Conservation (phyloP, 2,888 invertebrate genomes). For the Drosophila melanosoma region DNA sequence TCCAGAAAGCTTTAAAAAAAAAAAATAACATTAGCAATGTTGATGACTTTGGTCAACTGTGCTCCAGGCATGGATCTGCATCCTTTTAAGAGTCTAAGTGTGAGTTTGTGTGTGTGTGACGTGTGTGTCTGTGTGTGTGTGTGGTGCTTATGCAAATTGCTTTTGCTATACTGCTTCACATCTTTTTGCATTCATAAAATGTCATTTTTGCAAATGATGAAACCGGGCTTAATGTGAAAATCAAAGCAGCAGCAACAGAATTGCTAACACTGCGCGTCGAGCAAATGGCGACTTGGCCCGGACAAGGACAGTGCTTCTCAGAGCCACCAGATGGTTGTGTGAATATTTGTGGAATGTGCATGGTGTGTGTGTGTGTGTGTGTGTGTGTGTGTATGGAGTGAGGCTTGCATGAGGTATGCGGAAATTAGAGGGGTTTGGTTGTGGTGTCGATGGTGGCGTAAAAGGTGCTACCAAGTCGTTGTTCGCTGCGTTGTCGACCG, state of each 20-base stretch:
- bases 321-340: slow-evolving; percentile 43
- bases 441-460: slow-evolving; percentile 22
- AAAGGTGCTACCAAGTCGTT: slow-evolving; percentile 39
- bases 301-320: slow-evolving; percentile 37
- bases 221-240: slow-evolving; percentile 50
- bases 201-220: slow-evolving; percentile 56
- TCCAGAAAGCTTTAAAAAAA: background rate
- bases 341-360: slow-evolving; percentile 3
- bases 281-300: slow-evolving; percentile 20
- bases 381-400: background rate
- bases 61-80: slow-evolving; percentile 2
- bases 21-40: slow-evolving; percentile 5
- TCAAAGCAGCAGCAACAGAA: slow-evolving; percentile 44
- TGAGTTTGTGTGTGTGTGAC: background rate
- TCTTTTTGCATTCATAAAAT: slow-evolving; percentile 31
- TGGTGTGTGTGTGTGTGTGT: background rate
- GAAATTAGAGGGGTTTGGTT: slow-evolving; percentile 1
- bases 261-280: slow-evolving; percentile 26
- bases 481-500: slow-evolving; percentile 64
- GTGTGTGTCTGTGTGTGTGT: slow-evolving; percentile 14
- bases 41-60: slow-evolving; percentile 4
- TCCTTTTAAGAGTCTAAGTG: background rate
- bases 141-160: slow-evolving; percentile 45
- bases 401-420: background rate
- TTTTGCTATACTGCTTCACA: slow-evolving; percentile 16